Evolutionary conservation across 2,113 vertebrate genomes (phyloP), one percentile per base, ranked within the genome.

Genomic region (Ammodytes marinus): DNA sequence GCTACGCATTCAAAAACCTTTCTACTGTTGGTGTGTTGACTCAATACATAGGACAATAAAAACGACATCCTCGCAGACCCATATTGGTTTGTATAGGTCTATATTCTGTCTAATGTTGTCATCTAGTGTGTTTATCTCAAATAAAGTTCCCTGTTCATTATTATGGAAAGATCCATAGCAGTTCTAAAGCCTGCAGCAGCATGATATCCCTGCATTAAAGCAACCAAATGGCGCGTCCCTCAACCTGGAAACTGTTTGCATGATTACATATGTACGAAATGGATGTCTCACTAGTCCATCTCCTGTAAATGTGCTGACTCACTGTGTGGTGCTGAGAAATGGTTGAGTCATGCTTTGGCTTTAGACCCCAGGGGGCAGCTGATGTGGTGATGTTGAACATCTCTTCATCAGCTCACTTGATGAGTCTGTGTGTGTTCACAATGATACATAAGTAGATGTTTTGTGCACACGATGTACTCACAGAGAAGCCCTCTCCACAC

Each of bases 261-360:
- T 52, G 49, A 27, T 27, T n/a, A 64, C 37, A 57, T 75, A 66
- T 43, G 37, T 46, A 17, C 27, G 27, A 58, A 67, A 53, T 35
- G 6, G 19, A 61, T 39, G 46, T 59, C 58, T 63, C 55, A 37
- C 57, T 47, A 3, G 8, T 68, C 53, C 2, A 61, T 66, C 14
- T 70, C 49, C 47, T 59, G 8, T 7, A 79, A 83, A 88, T 69
- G 49, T 85, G 85, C 82, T 58, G 80, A 87, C 57, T 88, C 83
- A 85, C 11, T 39, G 52, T 77, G 52, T 27, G 45, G 55, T 77
- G 71, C 69, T 67, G 81, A 60, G n/a, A 83, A 92, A 89, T 45
- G 85, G 61, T 63, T 86, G 80, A 87, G 79, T 90, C 88, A 88
- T 80, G 52, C 37, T 76, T 91, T 89, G 10, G 9, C 37, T 74